These are phyloP conservation scores for Neofelis nebulosa DNA, from an alignment of 2,113 vertebrate species.

Conservation along the genomic window DNA sequence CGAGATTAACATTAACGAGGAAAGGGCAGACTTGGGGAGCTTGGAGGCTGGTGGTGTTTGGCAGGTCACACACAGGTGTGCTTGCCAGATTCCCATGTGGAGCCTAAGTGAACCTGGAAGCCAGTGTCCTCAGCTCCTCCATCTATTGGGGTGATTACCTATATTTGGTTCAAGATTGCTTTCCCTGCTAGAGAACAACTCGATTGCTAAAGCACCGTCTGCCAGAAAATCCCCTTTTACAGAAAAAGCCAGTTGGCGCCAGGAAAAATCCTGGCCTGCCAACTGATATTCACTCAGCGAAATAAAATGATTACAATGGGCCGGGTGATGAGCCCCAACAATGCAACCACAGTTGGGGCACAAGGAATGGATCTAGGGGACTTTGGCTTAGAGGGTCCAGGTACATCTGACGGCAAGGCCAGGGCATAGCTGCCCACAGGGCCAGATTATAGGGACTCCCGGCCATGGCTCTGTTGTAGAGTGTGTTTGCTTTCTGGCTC, in stretches of 20 bases:
- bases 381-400: background rate
- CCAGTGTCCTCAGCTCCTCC: background rate
- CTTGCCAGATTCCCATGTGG: background rate
- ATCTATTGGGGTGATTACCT: background rate
- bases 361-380: background rate
- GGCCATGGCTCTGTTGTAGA: rapidly evolving
- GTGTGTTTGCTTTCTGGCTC: rapidly evolving
- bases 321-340: background rate
- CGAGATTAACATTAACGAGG: background rate
- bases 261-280: background rate
- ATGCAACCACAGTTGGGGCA: background rate
- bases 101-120: background rate
- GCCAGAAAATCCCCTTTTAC: constrained; percentile 4
- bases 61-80: background rate
- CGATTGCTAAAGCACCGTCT: background rate
- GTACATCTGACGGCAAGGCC: background rate
- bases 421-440: rapidly evolving
- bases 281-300: background rate
- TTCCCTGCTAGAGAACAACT: background rate
- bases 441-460: rapidly evolving
- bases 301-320: background rate
- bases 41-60: background rate
- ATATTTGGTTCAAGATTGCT: background rate
- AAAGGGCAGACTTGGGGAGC: background rate
- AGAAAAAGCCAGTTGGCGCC: background rate